These are phyloP conservation scores for Macrosoma leucophasiata DNA, from an alignment of 2,888 invertebrate species.

Conservation along the genomic window DNA sequence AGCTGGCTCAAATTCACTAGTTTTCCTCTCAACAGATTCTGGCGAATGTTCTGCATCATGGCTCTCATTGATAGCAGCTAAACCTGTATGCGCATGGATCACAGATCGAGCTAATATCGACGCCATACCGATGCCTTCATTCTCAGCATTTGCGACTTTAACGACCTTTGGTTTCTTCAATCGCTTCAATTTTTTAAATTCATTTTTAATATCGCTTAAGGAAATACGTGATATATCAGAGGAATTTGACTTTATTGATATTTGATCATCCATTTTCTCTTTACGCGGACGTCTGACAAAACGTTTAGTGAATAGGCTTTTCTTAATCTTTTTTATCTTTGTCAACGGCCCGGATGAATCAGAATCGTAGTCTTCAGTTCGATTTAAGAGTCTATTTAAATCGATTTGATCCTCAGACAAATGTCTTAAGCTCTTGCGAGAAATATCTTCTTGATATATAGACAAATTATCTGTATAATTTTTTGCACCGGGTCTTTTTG, in stretches of 20 bases:
- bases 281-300: constrained; percentile 77
- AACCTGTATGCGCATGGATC: constrained; percentile 74
- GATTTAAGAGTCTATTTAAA: constrained; percentile 67
- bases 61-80: constrained; percentile 75
- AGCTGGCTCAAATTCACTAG: constrained; percentile 61
- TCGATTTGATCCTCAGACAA: constrained; percentile 62
- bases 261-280: constrained; percentile 67
- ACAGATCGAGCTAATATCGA: constrained; percentile 80
- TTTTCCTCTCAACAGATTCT: constrained; percentile 50
- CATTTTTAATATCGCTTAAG: constrained; percentile 54
- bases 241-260: constrained; percentile 69
- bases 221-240: constrained; percentile 68
- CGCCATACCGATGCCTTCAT: constrained; percentile 78
- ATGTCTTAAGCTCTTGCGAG: constrained; percentile 53
- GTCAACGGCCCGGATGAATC: constrained; percentile 65
- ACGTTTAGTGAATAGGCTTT: constrained; percentile 76
- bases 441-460: constrained; percentile 53
- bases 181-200: constrained; percentile 57
- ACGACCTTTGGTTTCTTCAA: constrained; percentile 58
- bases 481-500: constrained; percentile 45
- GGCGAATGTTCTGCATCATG: constrained; percentile 68
- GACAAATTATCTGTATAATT: constrained; percentile 51
- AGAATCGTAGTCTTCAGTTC: constrained; percentile 62
- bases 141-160: constrained; percentile 51
- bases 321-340: constrained; percentile 78